A percentile compares a stretch with the other conserved stretches of the same genome.
Conservation (phyloP, 2,888 invertebrate genomes). For the Ormyrus rosae region DNA sequence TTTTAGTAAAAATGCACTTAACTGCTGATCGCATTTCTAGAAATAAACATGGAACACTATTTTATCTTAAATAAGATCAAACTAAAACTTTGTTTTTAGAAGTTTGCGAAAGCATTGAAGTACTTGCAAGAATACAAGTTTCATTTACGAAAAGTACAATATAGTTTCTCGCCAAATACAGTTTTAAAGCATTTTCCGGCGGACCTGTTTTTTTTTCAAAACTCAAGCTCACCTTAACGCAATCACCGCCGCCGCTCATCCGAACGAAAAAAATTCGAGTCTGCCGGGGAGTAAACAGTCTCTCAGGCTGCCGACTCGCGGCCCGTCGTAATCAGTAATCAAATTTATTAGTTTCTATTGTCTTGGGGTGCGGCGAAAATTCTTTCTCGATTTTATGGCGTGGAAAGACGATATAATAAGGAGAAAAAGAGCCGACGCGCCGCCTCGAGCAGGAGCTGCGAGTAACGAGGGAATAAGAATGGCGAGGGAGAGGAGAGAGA, state of each 20-base stretch:
- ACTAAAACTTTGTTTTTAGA: too few species aligned
- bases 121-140: too few species aligned
- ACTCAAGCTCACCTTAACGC: neutral
- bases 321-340: constrained; percentile 74
- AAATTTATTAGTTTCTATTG: constrained; percentile 76
- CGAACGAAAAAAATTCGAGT: neutral
- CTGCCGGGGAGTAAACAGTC: constrained; percentile 35
- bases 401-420: constrained; percentile 76
- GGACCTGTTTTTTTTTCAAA: too few species aligned
- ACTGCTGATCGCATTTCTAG: too few species aligned
- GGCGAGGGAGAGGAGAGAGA: constrained; percentile 62
- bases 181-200: too few species aligned
- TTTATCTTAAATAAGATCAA: too few species aligned
- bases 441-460: constrained; percentile 70
- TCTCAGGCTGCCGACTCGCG: neutral
- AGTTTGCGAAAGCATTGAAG: too few species aligned
- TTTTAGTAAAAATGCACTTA: too few species aligned
- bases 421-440: constrained; percentile 67
- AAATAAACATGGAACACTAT: too few species aligned
- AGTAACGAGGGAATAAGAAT: constrained; percentile 76
- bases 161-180: too few species aligned
- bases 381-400: constrained; percentile 76
- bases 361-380: constrained; percentile 72
- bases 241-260: constrained; percentile 4
- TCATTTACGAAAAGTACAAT: too few species aligned